phyloP scores from a whole-genome alignment of 2,888 invertebrate species.

The Schrankia costaestrigalis region DNA sequence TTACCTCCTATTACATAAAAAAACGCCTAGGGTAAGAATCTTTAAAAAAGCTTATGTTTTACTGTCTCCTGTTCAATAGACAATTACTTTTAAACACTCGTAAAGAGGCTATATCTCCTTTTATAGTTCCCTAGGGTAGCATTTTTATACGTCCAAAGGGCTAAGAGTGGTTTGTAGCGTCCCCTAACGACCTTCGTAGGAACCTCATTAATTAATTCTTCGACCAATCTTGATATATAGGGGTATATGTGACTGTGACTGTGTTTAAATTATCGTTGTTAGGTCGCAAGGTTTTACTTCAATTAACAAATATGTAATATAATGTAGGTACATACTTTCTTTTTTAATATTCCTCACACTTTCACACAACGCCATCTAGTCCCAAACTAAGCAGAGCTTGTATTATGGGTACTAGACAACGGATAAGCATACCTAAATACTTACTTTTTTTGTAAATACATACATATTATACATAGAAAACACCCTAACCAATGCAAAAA shows the following conservation, averaged over 20 bases:
- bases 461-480: too few species aligned
- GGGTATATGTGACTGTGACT: conserved; percentile 14
- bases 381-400: too few species aligned
- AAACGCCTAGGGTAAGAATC: background rate
- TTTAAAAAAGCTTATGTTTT: conserved; percentile 1
- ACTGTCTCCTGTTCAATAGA: conserved; percentile 34
- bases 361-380: too few species aligned
- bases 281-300: too few species aligned
- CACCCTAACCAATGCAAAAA: too few species aligned
- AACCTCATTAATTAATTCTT: conserved; percentile 62
- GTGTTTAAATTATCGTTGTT: background rate
- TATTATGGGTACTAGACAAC: too few species aligned
- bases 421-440: too few species aligned
- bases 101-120: conserved; percentile 38
- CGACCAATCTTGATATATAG: conserved; percentile 55
- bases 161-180: conserved; percentile 27
- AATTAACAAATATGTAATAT: too few species aligned
- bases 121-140: conserved; percentile 40
- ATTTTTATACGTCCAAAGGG: conserved; percentile 37
- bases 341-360: too few species aligned
- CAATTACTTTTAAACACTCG: conserved; percentile 53
- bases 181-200: conserved; percentile 46
- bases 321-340: too few species aligned
- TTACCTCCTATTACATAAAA: too few species aligned
- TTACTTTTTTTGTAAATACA: too few species aligned